These are phyloP conservation scores for Ceriagrion tenellum DNA, from an alignment of 2,888 invertebrate species.

Conservation along the genomic window DNA sequence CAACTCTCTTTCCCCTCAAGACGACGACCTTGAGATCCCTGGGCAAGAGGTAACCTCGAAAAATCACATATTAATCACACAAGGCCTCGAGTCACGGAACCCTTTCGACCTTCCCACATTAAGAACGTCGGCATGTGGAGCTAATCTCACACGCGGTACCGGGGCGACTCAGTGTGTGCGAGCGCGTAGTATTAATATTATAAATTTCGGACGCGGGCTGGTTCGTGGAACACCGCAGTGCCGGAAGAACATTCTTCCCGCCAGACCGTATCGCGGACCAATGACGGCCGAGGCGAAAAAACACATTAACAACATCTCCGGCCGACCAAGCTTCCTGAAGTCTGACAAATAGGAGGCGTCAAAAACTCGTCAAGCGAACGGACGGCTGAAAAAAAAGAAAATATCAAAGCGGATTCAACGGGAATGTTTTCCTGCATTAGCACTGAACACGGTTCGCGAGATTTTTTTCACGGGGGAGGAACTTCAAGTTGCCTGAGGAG, in stretches of 20 bases:
- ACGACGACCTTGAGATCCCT: not conserved
- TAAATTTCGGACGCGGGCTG: not conserved
- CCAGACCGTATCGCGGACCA: not conserved
- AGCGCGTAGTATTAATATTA: no score
- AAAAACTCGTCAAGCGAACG: not conserved
- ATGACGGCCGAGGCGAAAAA: not conserved
- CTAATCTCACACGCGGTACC: not conserved
- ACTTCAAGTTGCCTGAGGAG: no score
- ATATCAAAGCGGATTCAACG: no score
- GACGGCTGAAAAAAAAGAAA: not conserved
- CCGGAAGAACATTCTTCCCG: slow-evolving; percentile 16
- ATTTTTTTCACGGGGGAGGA: no score
- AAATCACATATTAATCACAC: not conserved
- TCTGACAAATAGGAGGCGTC: not conserved
- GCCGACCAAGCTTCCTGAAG: not conserved
- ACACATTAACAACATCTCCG: not conserved
- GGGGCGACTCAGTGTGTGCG: not conserved
- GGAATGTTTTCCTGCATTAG: no score
- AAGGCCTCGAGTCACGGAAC: slow-evolving; percentile 23
- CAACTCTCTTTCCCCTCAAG: not conserved
- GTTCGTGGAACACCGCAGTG: not conserved
- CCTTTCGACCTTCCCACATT: not conserved
- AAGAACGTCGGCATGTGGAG: not conserved
- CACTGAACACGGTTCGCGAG: no score
- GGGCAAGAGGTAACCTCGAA: not conserved